phyloP scores from a whole-genome alignment of 1,140 invertebrate genomes.

The Euwallacea fornicatus region DNA sequence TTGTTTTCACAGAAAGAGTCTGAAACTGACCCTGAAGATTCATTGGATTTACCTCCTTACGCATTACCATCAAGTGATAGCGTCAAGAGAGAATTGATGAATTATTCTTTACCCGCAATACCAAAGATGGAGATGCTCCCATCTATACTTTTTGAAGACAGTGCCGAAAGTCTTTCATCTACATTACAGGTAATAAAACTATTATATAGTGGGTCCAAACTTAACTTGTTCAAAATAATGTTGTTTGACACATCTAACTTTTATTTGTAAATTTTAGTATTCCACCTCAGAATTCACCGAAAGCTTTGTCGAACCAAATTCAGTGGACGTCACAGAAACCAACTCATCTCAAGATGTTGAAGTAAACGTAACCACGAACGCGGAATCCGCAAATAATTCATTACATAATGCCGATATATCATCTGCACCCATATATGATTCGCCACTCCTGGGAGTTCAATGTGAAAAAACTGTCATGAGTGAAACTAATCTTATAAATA shows the following conservation, averaged over 20 bases:
- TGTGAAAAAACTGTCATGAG: too few relatives aligned
- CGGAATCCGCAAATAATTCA: neutral
- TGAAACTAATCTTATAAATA: too few relatives aligned
- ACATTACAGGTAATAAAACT: constrained; percentile 23
- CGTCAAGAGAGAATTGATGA: constrained; percentile 47
- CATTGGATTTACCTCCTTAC: constrained; percentile 37
- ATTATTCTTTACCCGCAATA: constrained; percentile 41
- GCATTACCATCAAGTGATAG: constrained; percentile 36
- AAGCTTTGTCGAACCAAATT: constrained; percentile 22
- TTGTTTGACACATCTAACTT: neutral
- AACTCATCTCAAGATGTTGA: neutral
- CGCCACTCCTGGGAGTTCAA: too few relatives aligned
- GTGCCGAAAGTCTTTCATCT: constrained; percentile 31
- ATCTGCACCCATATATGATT: too few relatives aligned
- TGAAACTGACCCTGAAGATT: constrained; percentile 50
- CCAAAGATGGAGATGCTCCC: constrained; percentile 47
- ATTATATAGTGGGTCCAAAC: neutral
- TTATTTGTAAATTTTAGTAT: constrained; percentile 15
- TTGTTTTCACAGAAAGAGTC: constrained; percentile 49
- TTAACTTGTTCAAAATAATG: too few relatives aligned
- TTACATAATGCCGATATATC: too few relatives aligned
- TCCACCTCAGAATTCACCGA: constrained; percentile 28
- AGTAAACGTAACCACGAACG: neutral
- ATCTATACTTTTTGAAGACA: constrained; percentile 46
- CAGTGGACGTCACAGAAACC: neutral